Base-by-base conservation (phyloP, 2,888 invertebrate genomes). In the Uropetala carovei region DNA sequence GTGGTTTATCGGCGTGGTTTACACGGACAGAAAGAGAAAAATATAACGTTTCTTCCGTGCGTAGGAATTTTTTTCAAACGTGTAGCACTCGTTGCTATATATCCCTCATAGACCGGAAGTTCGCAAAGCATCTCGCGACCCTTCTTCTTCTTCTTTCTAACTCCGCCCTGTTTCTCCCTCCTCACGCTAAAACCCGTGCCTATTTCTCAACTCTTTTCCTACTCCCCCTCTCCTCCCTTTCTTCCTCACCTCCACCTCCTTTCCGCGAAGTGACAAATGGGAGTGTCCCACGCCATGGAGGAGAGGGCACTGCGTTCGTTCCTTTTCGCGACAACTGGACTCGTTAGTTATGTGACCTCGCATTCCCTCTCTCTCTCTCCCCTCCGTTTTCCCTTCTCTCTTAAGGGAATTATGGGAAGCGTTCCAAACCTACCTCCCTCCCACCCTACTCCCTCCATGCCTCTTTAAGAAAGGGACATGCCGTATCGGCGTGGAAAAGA, bases 281-380 rank as follows among this genome's bases (percentile, higher is more conserved):
- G 60, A 86, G 60, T 60, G 86, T 60, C 86, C 86, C 86, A 86
- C 86, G 86, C 86, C 86, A 86, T 59, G 13, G 82, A n/a, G 30
- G 4, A 18, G 86, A 22, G 59, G 27, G 59, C 30, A 86, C 58
- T n/a, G 30, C 43, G 83, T 57, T 83, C 83, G 18, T 57, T 83
- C 83, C 86, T 60, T 30, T 59, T 16, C 60, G 27, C 16, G 30
- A 16, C 59, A 43, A 82, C 82, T 16, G 10, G 82, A 59, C n/a
- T 85, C 85, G 85, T 85, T 85, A 22, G 85, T 85, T 57, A 85
- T 22, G 57, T 85, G 57, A n/a, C 85, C 60, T 57, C 56, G 3
- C 8, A 30, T 30, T 60, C 57, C 60, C 10, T 60, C 27, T 43
- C 82, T 30, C 1, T 16, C 30, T 18, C 30, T 30, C 60, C 14